Conservation (phyloP, 1,140 invertebrate species). For the Ceratina japonica region DNA sequence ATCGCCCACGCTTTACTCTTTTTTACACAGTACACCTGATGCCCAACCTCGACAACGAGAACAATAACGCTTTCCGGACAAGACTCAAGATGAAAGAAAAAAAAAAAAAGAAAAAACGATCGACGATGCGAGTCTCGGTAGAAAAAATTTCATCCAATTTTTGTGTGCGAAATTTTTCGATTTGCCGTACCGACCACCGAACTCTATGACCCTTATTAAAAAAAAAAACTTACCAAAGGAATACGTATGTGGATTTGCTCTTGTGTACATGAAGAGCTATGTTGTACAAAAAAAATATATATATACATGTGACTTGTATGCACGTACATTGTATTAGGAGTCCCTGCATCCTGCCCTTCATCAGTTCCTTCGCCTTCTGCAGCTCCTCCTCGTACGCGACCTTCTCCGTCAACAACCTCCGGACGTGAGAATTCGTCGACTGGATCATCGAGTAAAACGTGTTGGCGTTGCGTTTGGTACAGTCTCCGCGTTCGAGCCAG, state of each 20-base stretch:
- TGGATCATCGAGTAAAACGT: constrained; percentile 97
- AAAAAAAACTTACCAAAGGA: constrained; percentile 75
- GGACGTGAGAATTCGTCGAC: constrained; percentile 93
- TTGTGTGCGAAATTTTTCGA: not conserved
- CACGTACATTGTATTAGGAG: constrained; percentile 92
- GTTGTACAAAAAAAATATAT: constrained; percentile 38
- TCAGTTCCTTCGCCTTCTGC: constrained; percentile 87
- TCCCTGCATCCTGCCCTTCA: constrained; percentile 89
- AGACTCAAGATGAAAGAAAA: constrained; percentile 32
- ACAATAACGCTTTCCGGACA: constrained; percentile 26
- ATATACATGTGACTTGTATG: constrained; percentile 44
- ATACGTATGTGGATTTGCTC: constrained; percentile 68
- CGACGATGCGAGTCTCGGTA: constrained; percentile 15
- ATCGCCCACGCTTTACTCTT: constrained; percentile 57
- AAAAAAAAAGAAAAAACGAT: not conserved
- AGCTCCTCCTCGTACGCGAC: constrained; percentile 92
- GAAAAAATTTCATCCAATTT: not conserved
- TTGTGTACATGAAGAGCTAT: constrained; percentile 64
- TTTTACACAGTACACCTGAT: constrained; percentile 53
- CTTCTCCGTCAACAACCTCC: constrained; percentile 91
- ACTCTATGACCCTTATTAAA: constrained; percentile 38
- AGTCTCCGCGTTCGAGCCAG: constrained; percentile 96
- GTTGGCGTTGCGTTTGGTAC: constrained; percentile 92
- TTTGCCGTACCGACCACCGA: constrained; percentile 29
- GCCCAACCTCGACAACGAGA: constrained; percentile 32